Evolutionary conservation across 2,113 vertebrate genomes (phyloP), one percentile per base, ranked within the genome.

Genomic region (Onychorhynchus coronatus): DNA sequence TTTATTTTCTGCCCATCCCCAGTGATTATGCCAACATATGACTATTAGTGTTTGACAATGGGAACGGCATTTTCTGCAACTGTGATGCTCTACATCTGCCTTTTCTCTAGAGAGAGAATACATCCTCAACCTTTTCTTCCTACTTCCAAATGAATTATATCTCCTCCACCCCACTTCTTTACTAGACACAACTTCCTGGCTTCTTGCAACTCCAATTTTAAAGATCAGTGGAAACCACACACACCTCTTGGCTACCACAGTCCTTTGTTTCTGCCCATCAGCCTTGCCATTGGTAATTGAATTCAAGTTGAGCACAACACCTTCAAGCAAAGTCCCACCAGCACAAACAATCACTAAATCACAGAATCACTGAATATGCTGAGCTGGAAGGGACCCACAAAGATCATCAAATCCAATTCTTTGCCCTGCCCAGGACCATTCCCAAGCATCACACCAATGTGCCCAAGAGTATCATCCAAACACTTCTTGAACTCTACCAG

Each of bases 41-140:
- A 94, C 83, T 94, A 93, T 86, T 62, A 91, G 68, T 95, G 89
- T 86, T 89, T 93, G 89, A 91, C 89, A 95, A 88, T 2, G 0
- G 47, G 56, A 95, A 71, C 61, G 92, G 44, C 73, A 75, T 87
- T 95, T 95, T 74, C 84, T 75, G 42, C 84, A 71, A 31, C 61
- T 91, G 56, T 72, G 28, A 81, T 91, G 81, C 56, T 81, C 56
- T 91, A 25, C 24, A 75, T 78, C 68, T 72, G 56, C 31, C 28
- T 85, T 52, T 71, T 53, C 70, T 87, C 65, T 56, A 23, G 50
- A 94, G 63, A 66, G 1, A 71, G 14, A 93, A 94, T 47, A 88
- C 25, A 72, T 68, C 14, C 28, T 52, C n/a, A 37, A 50, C 18
- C 10, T 78, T 75, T 92, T 68, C 59, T 79, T 88, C 70, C 41